Conservation (phyloP, 2,888 invertebrate species). For the Ochropacha duplaris region DNA sequence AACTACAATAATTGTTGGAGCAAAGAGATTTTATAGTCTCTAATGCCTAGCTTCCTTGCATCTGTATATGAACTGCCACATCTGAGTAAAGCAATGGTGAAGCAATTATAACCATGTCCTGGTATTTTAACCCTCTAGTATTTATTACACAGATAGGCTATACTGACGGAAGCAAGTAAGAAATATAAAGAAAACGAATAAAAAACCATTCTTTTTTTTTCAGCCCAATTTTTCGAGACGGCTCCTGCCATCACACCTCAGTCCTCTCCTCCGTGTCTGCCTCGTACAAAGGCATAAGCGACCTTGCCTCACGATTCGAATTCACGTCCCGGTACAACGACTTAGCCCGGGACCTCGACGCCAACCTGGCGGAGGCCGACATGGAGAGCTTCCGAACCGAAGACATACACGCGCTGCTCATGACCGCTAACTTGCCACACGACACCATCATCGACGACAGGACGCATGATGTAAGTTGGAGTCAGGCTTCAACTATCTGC, state of each 20-base stretch:
- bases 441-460: slow-evolving; percentile 81
- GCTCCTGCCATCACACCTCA: slow-evolving; percentile 90
- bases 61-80: too few species aligned
- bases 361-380: slow-evolving; percentile 96
- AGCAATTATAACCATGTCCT: too few species aligned
- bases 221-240: slow-evolving; percentile 89
- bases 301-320: slow-evolving; percentile 78
- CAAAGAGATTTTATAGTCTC: too few species aligned
- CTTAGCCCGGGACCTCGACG: slow-evolving; percentile 93
- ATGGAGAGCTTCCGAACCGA: slow-evolving; percentile 97
- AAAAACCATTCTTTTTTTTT: slow-evolving; percentile 32
- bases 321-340: slow-evolving; percentile 90
- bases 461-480: slow-evolving; percentile 74
- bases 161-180: too few species aligned
- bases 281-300: slow-evolving; percentile 88
- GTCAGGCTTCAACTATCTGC: neutral
- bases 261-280: slow-evolving; percentile 91
- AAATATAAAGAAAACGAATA: slow-evolving; percentile 1
- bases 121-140: too few species aligned
- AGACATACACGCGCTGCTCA: slow-evolving; percentile 93
- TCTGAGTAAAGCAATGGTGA: too few species aligned
- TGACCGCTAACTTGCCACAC: slow-evolving; percentile 88
- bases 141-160: too few species aligned
- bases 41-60: too few species aligned
- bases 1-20: too few species aligned